Conservation (phyloP, 1,140 invertebrate species). For the Ctenoplectra terminalis region DNA sequence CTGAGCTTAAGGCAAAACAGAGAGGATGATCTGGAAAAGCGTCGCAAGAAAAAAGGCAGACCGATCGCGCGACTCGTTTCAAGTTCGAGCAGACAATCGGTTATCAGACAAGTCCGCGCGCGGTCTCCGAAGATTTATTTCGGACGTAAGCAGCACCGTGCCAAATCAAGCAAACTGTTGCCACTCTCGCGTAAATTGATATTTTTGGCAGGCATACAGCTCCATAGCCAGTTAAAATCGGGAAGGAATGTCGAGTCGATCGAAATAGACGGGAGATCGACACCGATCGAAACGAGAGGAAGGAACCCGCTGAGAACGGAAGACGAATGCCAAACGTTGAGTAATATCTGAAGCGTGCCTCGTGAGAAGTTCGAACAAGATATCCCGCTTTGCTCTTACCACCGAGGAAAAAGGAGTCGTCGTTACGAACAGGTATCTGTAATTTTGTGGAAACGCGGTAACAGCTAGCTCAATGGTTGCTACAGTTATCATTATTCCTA, state of each 20-base stretch:
- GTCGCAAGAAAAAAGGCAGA: neutral
- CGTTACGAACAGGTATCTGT: neutral
- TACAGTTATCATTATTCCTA: neutral
- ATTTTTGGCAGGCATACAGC: constrained; percentile 72
- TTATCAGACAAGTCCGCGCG: constrained; percentile 35
- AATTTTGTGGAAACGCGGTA: neutral
- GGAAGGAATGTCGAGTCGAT: constrained; percentile 20
- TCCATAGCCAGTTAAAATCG: constrained; percentile 28
- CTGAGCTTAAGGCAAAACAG: too few species aligned
- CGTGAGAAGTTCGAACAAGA: neutral
- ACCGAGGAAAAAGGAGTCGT: neutral
- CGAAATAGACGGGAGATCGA: constrained; percentile 49
- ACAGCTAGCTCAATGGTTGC: neutral
- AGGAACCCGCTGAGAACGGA: constrained; percentile 14
- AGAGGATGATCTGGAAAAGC: too few species aligned
- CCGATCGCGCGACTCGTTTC: constrained; percentile 9
- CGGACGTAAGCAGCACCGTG: constrained; percentile 54
- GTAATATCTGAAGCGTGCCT: constrained; percentile 38
- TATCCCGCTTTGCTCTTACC: neutral
- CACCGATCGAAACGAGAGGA: constrained; percentile 13
- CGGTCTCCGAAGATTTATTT: constrained; percentile 67
- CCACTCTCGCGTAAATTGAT: constrained; percentile 74
- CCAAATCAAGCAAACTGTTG: constrained; percentile 77
- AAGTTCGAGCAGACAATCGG: constrained; percentile 51
- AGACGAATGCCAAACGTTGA: constrained; percentile 53